Evolutionary conservation across 2,113 vertebrate genomes (phyloP).

Genomic region (Phainopepla nitens): DNA sequence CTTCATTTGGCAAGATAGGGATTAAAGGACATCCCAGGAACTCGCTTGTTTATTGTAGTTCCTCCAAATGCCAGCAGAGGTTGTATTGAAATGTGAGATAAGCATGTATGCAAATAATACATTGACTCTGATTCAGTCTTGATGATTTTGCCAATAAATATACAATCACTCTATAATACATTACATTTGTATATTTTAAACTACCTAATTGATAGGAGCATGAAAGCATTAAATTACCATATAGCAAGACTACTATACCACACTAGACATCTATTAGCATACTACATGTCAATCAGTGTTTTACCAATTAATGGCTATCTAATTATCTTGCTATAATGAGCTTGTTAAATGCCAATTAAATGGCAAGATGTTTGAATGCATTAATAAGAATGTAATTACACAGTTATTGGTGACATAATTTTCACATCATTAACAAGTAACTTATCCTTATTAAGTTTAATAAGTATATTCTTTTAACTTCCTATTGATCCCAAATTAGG

Average conservation of each 20-base stretch:
- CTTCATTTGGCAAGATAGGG: accelerated
- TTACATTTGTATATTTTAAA: slow-evolving; percentile 65
- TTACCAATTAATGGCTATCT: slow-evolving; percentile 77
- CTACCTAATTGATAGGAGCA: slow-evolving; percentile 49
- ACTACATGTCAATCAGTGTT: slow-evolving; percentile 70
- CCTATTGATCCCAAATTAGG: slow-evolving; percentile 61
- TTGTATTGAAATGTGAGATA: slow-evolving; percentile 29
- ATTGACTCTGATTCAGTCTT: slow-evolving; percentile 9
- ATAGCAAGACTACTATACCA: slow-evolving; percentile 53
- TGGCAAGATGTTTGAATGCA: slow-evolving; percentile 70
- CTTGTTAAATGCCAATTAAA: slow-evolving; percentile 76
- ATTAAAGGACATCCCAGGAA: neutral
- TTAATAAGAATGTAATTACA: slow-evolving; percentile 77
- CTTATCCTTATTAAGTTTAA: slow-evolving; percentile 65
- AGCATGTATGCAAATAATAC: neutral
- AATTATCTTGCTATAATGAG: slow-evolving; percentile 73
- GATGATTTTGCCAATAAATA: slow-evolving; percentile 55
- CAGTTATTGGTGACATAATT: slow-evolving; percentile 73
- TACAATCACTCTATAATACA: slow-evolving; percentile 48
- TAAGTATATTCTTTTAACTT: slow-evolving; percentile 69
- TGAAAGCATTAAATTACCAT: slow-evolving; percentile 68
- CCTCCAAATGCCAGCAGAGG: slow-evolving; percentile 33
- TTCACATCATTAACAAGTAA: slow-evolving; percentile 70
- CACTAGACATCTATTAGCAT: slow-evolving; percentile 63
- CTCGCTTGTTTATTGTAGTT: neutral